Conservation (phyloP, 1,140 invertebrate genomes). For the Hesperophylax magnus region DNA sequence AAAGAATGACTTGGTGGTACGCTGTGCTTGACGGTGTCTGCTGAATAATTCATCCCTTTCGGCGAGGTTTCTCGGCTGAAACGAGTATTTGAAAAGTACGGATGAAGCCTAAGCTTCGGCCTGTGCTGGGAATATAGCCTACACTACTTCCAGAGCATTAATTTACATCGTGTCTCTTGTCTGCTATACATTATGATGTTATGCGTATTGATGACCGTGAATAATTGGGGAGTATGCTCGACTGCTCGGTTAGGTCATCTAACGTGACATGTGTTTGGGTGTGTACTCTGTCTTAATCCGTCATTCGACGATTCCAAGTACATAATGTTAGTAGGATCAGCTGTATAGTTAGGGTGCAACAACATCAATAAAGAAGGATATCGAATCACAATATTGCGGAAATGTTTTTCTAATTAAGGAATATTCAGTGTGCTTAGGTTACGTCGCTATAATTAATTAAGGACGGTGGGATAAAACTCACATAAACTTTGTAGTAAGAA, state of each 20-base stretch:
- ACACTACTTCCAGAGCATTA: background rate
- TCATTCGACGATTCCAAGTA: background rate
- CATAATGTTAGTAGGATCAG: background rate
- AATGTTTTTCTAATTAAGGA: too few species aligned
- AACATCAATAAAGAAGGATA: too few species aligned
- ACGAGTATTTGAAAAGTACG: background rate
- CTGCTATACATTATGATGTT: background rate
- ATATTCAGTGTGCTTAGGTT: too few species aligned
- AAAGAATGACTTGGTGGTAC: background rate
- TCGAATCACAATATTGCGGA: too few species aligned
- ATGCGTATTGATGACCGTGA: slow-evolving; percentile 36
- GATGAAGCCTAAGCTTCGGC: slow-evolving; percentile 13
- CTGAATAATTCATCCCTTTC: background rate
- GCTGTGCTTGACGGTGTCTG: background rate
- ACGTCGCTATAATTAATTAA: too few species aligned
- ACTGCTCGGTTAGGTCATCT: background rate
- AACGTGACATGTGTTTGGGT: background rate
- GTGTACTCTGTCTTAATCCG: background rate
- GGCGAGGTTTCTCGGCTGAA: background rate
- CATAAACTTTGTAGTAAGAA: too few species aligned
- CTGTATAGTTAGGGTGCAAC: background rate
- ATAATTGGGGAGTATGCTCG: background rate
- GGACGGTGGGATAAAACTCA: too few species aligned
- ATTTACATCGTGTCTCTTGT: slow-evolving; percentile 2
- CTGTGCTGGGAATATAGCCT: background rate